Base-by-base conservation (phyloP, 2,113 vertebrate genomes). In the Callospermophilus lateralis region DNA sequence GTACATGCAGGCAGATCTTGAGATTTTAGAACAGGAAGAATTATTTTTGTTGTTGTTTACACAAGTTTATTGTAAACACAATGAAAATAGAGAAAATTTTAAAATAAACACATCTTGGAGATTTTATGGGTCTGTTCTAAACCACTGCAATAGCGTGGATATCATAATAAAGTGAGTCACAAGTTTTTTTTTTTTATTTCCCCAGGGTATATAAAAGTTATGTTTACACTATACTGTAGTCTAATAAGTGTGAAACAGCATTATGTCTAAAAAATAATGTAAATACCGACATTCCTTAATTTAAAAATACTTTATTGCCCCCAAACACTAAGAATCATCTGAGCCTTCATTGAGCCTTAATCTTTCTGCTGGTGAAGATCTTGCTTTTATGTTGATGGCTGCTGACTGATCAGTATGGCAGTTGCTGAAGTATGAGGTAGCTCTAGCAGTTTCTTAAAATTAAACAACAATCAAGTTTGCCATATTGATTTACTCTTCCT, bases 21-120 rank as follows among this genome's bases (percentile, higher is more conserved):
- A 81, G 32, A 63, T 77, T 92, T 81, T 92, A 45, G 48, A 94
- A 77, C 17, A 63, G 16, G 42, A 17, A 9, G 8, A n/a, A 48
- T 95, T 94, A 83, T 67, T 95, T 86, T 11, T 55, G 61, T 74
- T 55, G 42, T 55, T 80, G 17, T 51, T 93, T 93, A 39, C 88
- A 63, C 9, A 37, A 72, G 24, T 80, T 89, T n/a, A 79, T 78
- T 67, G 20, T 10, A 74, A 89, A 68, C 68, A 4, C n/a, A 63
- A 63, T 30, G 11, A 26, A 87, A 84, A 87, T 48, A 68, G 28
- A 61, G 24, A 61, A 72, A 85, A 79, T 65, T 10, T 61, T 93
- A 78, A 72, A 24, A 72, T 3, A 48, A 48, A 6, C 37, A 90
- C 24, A 55, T n/a, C 34, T n/a, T n/a, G 30, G 61, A 65, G 39